Evolutionary conservation across 2,113 vertebrate genomes (phyloP), one percentile per base, ranked within the genome.

Genomic region (Alligator mississippiensis): DNA sequence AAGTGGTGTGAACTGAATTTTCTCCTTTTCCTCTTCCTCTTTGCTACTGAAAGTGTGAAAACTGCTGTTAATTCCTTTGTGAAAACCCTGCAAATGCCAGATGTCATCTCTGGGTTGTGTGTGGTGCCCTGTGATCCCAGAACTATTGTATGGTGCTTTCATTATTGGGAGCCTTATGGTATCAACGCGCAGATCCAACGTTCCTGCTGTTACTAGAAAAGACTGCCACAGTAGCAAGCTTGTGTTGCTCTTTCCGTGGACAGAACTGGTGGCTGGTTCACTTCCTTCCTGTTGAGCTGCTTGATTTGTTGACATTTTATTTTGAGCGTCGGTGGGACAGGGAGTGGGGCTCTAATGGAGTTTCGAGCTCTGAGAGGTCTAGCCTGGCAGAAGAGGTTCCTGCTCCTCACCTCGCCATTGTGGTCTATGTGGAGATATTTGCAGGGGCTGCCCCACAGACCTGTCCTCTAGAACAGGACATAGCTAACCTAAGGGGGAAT

Each of bases 251-350:
- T n/a, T 84, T 76, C 79, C 80, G 61, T 27, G 54, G 72, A 38
- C 0, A 4, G 24, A 11, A 3, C 24, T 87, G n/a, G 2, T 78
- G 47, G 59, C 75, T 34, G 9, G 28, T 13, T 77, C 1, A 66
- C 61, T 92, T 27, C 0, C n/a, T 59, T 78, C 86, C 13, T 75
- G 84, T 93, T 82, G 62, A 63, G 64, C 74, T 60, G 27, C 55
- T 80, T 68, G 3, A 55, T 34, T 70, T 28, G 25, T 77, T 76
- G 24, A 28, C 25, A 76, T 76, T 47, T 76, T 15, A 17, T 76
- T 76, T 55, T 47, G 28, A 64, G 25, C 62, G 15, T 66, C 63
- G 1, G 28, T 66, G 63, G 63, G 2, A 7, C 5, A 25, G 14
- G 63, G 5, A 9, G 28, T 47, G 47, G 47, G 47, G 47, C 47